These are phyloP conservation scores for Harpalus rubripes DNA, from an alignment of 2,888 invertebrate genomes.

Conservation along the genomic window DNA sequence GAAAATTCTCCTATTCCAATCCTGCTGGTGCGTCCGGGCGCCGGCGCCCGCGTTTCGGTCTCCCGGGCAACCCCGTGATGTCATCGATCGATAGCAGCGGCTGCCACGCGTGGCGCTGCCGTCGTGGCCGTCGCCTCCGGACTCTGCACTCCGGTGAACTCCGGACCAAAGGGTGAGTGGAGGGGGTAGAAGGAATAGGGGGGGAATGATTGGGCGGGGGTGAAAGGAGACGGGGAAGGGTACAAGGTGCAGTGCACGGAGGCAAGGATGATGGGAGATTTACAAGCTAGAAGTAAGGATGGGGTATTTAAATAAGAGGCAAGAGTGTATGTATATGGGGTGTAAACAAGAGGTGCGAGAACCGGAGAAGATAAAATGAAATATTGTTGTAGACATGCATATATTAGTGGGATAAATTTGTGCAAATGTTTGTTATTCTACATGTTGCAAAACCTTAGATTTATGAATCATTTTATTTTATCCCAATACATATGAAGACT, in stretches of 20 bases:
- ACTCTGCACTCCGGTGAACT: slow-evolving; percentile 12
- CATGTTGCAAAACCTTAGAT: too few relatives aligned
- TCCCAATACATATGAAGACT: too few relatives aligned
- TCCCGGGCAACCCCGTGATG: slow-evolving; percentile 77
- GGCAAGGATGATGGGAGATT: background rate
- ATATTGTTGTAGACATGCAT: too few relatives aligned
- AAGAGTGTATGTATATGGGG: too few relatives aligned
- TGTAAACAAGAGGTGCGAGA: too few relatives aligned
- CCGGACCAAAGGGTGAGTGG: slow-evolving; percentile 1
- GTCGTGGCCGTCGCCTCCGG: slow-evolving; percentile 19
- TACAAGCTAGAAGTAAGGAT: background rate
- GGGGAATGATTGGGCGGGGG: background rate
- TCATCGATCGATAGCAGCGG: slow-evolving; percentile 71
- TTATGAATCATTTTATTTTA: too few relatives aligned
- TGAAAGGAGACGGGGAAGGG: background rate
- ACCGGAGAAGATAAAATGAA: too few relatives aligned
- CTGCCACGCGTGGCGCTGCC: background rate
- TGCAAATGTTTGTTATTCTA: too few relatives aligned
- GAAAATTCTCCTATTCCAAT: background rate
- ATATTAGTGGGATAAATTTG: too few relatives aligned
- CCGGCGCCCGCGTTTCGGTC: slow-evolving; percentile 75
- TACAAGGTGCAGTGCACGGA: too few relatives aligned
- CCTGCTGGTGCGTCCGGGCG: slow-evolving; percentile 69
- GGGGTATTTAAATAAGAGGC: too few relatives aligned
- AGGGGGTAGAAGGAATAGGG: background rate